These are phyloP conservation scores for Telmatochromis brachygnathus DNA, from an alignment of 2,113 vertebrate genomes.

Conservation along the genomic window DNA sequence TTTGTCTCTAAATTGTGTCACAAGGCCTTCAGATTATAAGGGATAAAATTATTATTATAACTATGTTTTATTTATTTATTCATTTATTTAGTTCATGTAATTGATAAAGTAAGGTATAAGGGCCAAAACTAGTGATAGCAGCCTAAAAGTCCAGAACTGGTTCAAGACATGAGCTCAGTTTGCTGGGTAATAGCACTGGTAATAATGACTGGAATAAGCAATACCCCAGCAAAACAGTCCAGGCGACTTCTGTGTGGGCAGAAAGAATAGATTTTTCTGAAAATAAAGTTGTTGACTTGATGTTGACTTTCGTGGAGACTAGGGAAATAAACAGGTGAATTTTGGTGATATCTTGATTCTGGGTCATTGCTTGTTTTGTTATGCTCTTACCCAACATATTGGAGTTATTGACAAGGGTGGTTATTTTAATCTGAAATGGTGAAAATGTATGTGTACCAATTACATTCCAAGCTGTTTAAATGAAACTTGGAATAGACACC, in stretches of 20 bases:
- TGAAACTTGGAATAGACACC: not conserved
- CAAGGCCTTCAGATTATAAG: not conserved
- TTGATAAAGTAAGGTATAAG: not conserved
- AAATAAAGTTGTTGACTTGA: not conserved
- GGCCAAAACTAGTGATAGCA: not conserved
- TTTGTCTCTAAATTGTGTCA: not conserved
- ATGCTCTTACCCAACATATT: not conserved
- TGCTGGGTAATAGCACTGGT: not conserved
- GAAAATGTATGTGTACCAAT: not conserved
- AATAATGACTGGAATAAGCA: not conserved
- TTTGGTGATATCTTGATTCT: not conserved
- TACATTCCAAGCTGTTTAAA: not conserved
- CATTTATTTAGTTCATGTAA: not conserved
- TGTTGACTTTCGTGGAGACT: not conserved
- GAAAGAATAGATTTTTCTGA: not conserved
- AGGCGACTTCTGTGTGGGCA: not conserved
- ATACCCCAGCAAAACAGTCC: not conserved
- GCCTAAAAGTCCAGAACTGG: not conserved
- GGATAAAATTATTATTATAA: not conserved
- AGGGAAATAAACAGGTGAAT: not conserved
- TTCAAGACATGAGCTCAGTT: not conserved
- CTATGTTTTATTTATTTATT: not conserved
- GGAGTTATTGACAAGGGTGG: not conserved
- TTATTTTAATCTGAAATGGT: not conserved
- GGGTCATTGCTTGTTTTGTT: not conserved